phyloP scores from a whole-genome alignment of 2,113 vertebrate species.

The Dinomys branickii region DNA sequence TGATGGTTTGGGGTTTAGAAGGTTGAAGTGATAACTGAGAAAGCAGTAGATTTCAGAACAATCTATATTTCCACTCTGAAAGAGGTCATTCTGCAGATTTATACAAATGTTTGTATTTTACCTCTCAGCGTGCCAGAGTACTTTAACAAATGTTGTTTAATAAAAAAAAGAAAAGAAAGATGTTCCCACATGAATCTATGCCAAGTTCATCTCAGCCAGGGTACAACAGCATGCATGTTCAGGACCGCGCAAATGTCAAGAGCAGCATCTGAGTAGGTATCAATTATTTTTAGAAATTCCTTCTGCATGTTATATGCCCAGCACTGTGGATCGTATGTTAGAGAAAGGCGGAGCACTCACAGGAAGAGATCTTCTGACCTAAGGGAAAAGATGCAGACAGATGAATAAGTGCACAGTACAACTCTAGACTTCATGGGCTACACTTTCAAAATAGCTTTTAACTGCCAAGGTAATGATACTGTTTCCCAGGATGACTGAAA shows the following conservation, averaged over 20 bases:
- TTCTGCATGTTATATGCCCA: neutral
- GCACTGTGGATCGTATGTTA: neutral
- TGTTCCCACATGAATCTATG: slow-evolving; percentile 37
- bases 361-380: neutral
- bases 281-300: neutral
- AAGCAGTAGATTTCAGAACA: neutral
- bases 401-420: neutral
- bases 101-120: slow-evolving; percentile 54
- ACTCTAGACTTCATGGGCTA: neutral
- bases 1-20: neutral
- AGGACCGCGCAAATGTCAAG: neutral
- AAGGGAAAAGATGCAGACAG: neutral
- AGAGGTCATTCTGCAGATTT: slow-evolving; percentile 53
- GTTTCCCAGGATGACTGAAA: slow-evolving; percentile 29
- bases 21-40: neutral
- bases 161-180: slow-evolving; percentile 50
- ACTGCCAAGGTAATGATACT: slow-evolving; percentile 15
- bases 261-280: neutral
- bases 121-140: neutral
- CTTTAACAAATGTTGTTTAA: slow-evolving; percentile 19
- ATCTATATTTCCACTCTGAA: slow-evolving; percentile 46
- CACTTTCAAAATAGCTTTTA: slow-evolving; percentile 33
- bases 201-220: slow-evolving; percentile 28
- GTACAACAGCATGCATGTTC: neutral
- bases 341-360: neutral